A percentile compares a stretch with the other conserved stretches of the same genome.
phyloP scores from a whole-genome alignment of 1,140 invertebrate species.

The Drosophila nebulosa region DNA sequence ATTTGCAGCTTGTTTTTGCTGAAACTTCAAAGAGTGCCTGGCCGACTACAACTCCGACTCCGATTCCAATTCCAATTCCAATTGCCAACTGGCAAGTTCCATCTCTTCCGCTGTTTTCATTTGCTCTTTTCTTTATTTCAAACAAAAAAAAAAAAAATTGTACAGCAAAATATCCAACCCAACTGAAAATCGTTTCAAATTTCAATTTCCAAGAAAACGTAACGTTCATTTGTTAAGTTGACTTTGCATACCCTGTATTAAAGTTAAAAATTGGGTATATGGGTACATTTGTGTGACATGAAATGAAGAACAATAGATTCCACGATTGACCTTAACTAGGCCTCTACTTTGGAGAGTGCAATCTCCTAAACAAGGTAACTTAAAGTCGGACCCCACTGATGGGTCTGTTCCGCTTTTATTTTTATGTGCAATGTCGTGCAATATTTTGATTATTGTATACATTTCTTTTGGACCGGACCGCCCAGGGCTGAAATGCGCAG shows the following conservation, averaged over 20 bases:
- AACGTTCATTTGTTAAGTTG: constrained; percentile 19
- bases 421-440: constrained; percentile 53
- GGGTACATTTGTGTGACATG: too few relatives aligned
- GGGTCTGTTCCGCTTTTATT: neutral
- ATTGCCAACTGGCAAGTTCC: neutral
- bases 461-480: constrained; percentile 15
- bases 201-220: constrained; percentile 36
- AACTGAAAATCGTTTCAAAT: constrained; percentile 19
- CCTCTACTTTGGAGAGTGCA: too few relatives aligned
- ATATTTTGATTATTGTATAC: constrained; percentile 54
- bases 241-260: neutral
- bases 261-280: neutral
- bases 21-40: neutral
- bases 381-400: neutral
- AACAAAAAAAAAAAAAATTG: neutral
- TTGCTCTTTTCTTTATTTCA: neutral
- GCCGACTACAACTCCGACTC: neutral
- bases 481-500: constrained; percentile 6
- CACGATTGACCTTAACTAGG: too few relatives aligned
- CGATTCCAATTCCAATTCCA: neutral
- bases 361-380: neutral
- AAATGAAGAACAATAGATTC: too few relatives aligned
- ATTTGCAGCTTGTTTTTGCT: neutral
- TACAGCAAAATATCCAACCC: neutral
- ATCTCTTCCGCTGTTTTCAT: constrained; percentile 1